A percentile compares a stretch with the other conserved stretches of the same genome.
These are phyloP conservation scores for Petrocephalus sullivani DNA, from an alignment of 2,797 vertebrate species.

Conservation along the genomic window DNA sequence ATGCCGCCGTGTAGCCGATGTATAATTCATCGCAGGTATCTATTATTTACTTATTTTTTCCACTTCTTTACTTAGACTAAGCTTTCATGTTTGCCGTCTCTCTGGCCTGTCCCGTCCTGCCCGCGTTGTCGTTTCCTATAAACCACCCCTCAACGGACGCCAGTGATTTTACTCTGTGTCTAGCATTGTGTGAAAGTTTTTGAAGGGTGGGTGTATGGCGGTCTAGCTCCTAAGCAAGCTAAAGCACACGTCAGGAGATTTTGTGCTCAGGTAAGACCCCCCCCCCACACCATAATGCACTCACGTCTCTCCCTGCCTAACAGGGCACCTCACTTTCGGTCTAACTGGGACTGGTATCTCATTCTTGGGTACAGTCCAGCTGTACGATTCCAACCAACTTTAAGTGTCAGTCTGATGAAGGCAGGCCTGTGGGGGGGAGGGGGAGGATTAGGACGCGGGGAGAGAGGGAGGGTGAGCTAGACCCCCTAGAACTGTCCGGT, in stretches of 20 bases:
- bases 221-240: slow-evolving; percentile 51
- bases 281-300: background rate
- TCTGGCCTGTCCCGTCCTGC: slow-evolving; percentile 38
- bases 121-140: slow-evolving; percentile 40
- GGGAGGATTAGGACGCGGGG: background rate
- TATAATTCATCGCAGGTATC: slow-evolving; percentile 61
- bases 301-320: background rate
- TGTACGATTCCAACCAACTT: background rate
- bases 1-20: slow-evolving; percentile 63
- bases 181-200: slow-evolving; percentile 49
- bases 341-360: slow-evolving; percentile 48
- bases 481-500: slow-evolving; percentile 53
- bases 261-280: slow-evolving; percentile 17
- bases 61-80: slow-evolving; percentile 42
- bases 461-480: slow-evolving; percentile 22
- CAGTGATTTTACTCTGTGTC: slow-evolving; percentile 26
- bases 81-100: slow-evolving; percentile 24
- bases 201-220: slow-evolving; percentile 56
- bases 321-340: slow-evolving; percentile 22
- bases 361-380: slow-evolving; percentile 20
- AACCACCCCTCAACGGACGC: slow-evolving; percentile 38
- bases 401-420: background rate
- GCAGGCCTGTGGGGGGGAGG: background rate
- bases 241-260: slow-evolving; percentile 42
- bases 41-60: slow-evolving; percentile 63